These are phyloP conservation scores for Dryobota labecula DNA, from an alignment of 2,888 invertebrate genomes.

Conservation along the genomic window DNA sequence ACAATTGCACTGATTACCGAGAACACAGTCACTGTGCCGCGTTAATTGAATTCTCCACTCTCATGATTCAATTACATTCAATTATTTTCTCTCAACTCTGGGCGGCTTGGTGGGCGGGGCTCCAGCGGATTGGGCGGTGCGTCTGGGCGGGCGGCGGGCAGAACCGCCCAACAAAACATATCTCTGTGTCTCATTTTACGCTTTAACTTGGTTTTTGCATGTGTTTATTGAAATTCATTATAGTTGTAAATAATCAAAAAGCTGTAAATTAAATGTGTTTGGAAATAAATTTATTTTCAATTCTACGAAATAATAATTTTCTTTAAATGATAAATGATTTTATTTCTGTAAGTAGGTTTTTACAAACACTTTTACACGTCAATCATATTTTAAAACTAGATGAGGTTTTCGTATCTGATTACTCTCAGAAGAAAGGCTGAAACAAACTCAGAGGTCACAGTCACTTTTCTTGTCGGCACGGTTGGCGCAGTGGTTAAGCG, in stretches of 20 bases:
- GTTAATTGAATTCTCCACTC: slow-evolving; percentile 83
- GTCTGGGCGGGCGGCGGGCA: slow-evolving; percentile 77
- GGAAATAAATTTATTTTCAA: not conserved
- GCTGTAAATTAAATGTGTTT: not conserved
- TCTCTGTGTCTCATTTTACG: slow-evolving; percentile 68
- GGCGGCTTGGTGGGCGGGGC: slow-evolving; percentile 82
- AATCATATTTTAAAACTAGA: no score
- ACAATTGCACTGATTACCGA: slow-evolving; percentile 83
- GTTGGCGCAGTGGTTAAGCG: no score
- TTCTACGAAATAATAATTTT: no score
- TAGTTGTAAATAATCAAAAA: slow-evolving; percentile 3
- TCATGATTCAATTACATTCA: slow-evolving; percentile 86
- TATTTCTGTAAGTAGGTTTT: no score
- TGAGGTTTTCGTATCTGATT: no score
- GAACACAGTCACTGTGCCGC: slow-evolving; percentile 66
- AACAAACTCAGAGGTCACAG: no score
- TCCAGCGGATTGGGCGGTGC: slow-evolving; percentile 79
- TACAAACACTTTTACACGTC: no score
- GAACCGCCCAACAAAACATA: slow-evolving; percentile 80
- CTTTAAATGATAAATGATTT: no score
- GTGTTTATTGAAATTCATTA: slow-evolving; percentile 38
- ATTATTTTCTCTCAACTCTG: slow-evolving; percentile 78
- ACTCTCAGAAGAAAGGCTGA: no score
- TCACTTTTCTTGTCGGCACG: no score
- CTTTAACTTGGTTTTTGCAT: slow-evolving; percentile 52